Evolutionary conservation across 1,140 invertebrate species (phyloP).

Genomic region (Drosophila kanapiae): DNA sequence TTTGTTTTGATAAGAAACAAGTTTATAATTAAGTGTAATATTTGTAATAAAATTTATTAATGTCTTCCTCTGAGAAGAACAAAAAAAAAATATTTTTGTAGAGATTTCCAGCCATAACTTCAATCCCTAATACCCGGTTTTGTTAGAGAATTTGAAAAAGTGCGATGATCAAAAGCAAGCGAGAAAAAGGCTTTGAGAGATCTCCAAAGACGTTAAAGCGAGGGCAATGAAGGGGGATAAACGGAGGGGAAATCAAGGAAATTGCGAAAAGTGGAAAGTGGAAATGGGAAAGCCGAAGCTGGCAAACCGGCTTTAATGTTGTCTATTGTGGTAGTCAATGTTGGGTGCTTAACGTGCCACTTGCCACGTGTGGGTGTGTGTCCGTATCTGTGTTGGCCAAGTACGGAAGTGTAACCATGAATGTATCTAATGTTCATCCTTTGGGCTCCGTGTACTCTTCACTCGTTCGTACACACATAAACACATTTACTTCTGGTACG

Average conservation of each 20-base stretch:
- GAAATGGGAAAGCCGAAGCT: slow-evolving; percentile 32
- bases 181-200: slow-evolving; percentile 47
- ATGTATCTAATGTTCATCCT: slow-evolving; percentile 83
- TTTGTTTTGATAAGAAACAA: not conserved
- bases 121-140: not conserved
- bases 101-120: not conserved
- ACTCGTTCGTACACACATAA: slow-evolving; percentile 56
- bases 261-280: slow-evolving; percentile 9
- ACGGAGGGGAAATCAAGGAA: slow-evolving; percentile 6
- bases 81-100: not conserved
- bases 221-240: slow-evolving; percentile 19
- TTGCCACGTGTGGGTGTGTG: slow-evolving; percentile 49
- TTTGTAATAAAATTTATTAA: too few relatives aligned
- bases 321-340: slow-evolving; percentile 81
- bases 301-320: slow-evolving; percentile 72
- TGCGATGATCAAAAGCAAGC: slow-evolving; percentile 22
- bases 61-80: too few relatives aligned
- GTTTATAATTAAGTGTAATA: too few relatives aligned
- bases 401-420: slow-evolving; percentile 73
- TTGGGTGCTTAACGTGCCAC: slow-evolving; percentile 77
- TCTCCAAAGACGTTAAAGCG: slow-evolving; percentile 40
- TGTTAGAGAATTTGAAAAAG: slow-evolving; percentile 18
- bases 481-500: slow-evolving; percentile 78
- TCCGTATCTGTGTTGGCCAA: slow-evolving; percentile 35
- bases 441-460: slow-evolving; percentile 71